Base-by-base conservation (phyloP, 2,888 invertebrate genomes). In the Drosophila eohydei region DNA sequence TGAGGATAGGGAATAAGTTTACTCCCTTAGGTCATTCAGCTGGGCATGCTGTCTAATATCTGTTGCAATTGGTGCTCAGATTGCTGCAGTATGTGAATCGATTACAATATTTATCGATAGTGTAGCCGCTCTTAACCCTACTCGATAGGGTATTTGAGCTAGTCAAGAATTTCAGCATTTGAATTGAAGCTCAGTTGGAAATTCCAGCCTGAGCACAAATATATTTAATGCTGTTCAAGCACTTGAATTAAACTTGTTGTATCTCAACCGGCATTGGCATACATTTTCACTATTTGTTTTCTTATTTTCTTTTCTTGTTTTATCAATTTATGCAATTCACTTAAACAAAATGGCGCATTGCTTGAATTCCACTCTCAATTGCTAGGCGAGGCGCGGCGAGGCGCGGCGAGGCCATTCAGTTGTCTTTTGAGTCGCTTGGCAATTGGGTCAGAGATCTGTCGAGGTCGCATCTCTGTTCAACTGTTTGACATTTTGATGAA, bases 401-500 rank as follows among this genome's bases (percentile, higher is more conserved):
- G 7, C 34, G 44, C 12, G 41, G n/a, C 21, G 38, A 8, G 26
- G 55, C 34, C 40, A 32, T 64, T 55, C 63, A 54, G 43, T 50
- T 69, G 32, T 46, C 32, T 34, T 52, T 46, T 52, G 72, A 48
- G 30, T 61, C 67, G 52, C 48, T 72, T 61, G 68, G 62, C 74
- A 73, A 73, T 54, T 71, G 62, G 71, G 60, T 71, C 57, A 76
- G 21, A n/a, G 34, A 36, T 12, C 30, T 28, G 66, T 12, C 32
- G 65, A 14, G 12, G 40, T 40, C 32, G 2, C 40, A 32, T 32
- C 40, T 62, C 32, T 32, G 48, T 41, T 50, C 41, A 40, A 36
- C 52, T 66, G 65, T 70, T 69, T 71, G 77, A 69, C 71, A 66
- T 71, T 71, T 60, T 70, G 61, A 54, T 56, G 55, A 56, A 61